phyloP scores from a whole-genome alignment of 2,113 vertebrate species.

The Thermophis baileyi region DNA sequence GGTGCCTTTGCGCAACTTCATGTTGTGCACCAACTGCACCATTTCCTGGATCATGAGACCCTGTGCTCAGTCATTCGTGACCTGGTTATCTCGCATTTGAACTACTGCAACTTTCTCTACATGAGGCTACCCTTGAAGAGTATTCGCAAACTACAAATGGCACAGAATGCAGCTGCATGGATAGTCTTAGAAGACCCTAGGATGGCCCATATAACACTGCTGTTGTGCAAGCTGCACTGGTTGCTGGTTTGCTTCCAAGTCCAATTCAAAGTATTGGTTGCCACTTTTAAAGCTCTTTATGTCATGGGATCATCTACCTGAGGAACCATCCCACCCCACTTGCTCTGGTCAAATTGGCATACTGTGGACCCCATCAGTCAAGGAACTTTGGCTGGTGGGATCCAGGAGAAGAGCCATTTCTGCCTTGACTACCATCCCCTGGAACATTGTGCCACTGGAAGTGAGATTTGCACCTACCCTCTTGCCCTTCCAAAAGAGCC shows the following conservation, averaged over 20 bases:
- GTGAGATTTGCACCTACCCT: not conserved
- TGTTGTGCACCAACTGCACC: not conserved
- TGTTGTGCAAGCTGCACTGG: not conserved
- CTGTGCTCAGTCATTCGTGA: not conserved
- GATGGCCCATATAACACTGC: not conserved
- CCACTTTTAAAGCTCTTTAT: not conserved
- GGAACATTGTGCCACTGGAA: not conserved
- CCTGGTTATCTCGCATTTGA: not conserved
- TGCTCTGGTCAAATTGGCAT: not conserved
- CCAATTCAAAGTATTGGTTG: not conserved
- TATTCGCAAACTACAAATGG: not conserved
- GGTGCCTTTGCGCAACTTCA: not conserved
- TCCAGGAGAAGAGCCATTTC: not conserved
- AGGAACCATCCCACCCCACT: not conserved
- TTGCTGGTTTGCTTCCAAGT: not conserved
- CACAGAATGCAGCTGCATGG: not conserved
- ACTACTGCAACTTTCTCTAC: not conserved
- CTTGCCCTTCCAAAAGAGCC: not conserved
- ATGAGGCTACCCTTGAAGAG: not conserved
- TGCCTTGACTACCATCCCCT: not conserved
- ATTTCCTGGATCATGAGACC: not conserved
- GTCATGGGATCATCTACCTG: not conserved
- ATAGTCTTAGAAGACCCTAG: not conserved
- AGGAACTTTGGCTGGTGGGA: not conserved
- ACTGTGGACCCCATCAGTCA: not conserved